These are phyloP conservation scores for Drosophila equinoxialis DNA, from an alignment of 1,140 invertebrate genomes.

Conservation along the genomic window DNA sequence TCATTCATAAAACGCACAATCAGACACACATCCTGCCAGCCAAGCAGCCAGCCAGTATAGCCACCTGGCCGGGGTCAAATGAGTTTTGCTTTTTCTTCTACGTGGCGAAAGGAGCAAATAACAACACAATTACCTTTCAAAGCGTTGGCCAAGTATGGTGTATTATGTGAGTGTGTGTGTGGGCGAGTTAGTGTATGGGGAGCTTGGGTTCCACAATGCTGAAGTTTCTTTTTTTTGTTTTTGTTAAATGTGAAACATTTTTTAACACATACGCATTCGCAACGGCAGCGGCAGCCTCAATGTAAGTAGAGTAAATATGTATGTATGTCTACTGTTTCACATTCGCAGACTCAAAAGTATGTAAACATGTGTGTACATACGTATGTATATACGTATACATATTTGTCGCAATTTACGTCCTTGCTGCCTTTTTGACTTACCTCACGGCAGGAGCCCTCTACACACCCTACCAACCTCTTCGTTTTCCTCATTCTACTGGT, in stretches of 20 bases:
- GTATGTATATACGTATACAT: constrained; percentile 2
- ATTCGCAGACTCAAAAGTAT: constrained; percentile 53
- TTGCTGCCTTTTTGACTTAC: constrained; percentile 70
- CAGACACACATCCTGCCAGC: constrained; percentile 37
- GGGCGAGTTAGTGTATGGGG: too few species aligned
- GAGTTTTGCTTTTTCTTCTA: constrained; percentile 48
- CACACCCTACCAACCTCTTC: constrained; percentile 1
- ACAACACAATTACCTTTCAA: constrained; percentile 68
- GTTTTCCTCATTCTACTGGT: constrained; percentile 8
- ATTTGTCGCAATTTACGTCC: constrained; percentile 72
- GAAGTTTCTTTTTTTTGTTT: constrained; percentile 46
- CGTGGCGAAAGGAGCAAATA: constrained; percentile 45
- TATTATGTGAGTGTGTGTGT: too few species aligned
- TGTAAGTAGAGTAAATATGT: constrained; percentile 16
- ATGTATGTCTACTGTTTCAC: constrained; percentile 65
- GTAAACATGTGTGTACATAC: neutral
- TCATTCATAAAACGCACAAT: constrained; percentile 71
- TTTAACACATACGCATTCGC: constrained; percentile 32
- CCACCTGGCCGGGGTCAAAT: constrained; percentile 44
- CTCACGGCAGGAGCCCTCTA: constrained; percentile 6
- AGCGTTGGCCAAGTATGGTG: constrained; percentile 18
- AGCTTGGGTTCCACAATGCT: constrained; percentile 17
- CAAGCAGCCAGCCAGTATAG: constrained; percentile 14
- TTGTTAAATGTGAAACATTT: constrained; percentile 60
- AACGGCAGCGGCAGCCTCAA: constrained; percentile 27